Evolutionary conservation across 2,888 invertebrate species (phyloP).

Genomic region (Ennomos quercinarius): DNA sequence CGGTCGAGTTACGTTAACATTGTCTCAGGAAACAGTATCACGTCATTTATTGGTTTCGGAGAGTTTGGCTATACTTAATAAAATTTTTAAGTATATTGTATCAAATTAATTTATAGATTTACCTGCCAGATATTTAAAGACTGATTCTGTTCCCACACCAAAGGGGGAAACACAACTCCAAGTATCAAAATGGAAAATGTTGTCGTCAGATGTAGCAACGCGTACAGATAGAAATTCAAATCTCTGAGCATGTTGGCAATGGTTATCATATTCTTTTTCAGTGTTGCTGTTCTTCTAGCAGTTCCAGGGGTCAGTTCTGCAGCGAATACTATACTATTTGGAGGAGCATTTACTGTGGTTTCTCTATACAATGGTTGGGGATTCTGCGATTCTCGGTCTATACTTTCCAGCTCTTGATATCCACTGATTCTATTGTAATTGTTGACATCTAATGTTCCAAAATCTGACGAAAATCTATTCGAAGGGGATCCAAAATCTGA

Average conservation of each 20-base stretch:
- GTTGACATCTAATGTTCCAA: constrained; percentile 64
- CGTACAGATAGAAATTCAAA: constrained; percentile 84
- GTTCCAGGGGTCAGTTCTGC: constrained; percentile 71
- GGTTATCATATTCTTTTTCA: constrained; percentile 77
- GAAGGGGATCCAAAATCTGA: constrained; percentile 47
- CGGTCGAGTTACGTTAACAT: no score
- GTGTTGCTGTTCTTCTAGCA: constrained; percentile 70
- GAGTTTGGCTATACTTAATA: no score
- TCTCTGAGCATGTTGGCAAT: constrained; percentile 73
- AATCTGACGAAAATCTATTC: constrained; percentile 69
- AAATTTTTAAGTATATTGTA: no score
- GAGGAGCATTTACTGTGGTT: constrained; percentile 78
- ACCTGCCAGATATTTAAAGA: constrained; percentile 76
- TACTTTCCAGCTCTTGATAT: constrained; percentile 75
- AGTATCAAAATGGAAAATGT: constrained; percentile 83
- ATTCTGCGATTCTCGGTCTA: constrained; percentile 66
- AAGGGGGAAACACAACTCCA: constrained; percentile 81
- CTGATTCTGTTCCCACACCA: constrained; percentile 77
- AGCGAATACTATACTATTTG: constrained; percentile 65
- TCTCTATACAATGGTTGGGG: constrained; percentile 85
- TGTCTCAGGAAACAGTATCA: no score
- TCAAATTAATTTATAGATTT: constrained; percentile 43
- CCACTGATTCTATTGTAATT: constrained; percentile 61
- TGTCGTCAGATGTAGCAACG: constrained; percentile 80
- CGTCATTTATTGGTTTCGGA: no score